These are phyloP conservation scores for Limnephilus rhombicus DNA, from an alignment of 2,888 invertebrate species.

Conservation along the genomic window DNA sequence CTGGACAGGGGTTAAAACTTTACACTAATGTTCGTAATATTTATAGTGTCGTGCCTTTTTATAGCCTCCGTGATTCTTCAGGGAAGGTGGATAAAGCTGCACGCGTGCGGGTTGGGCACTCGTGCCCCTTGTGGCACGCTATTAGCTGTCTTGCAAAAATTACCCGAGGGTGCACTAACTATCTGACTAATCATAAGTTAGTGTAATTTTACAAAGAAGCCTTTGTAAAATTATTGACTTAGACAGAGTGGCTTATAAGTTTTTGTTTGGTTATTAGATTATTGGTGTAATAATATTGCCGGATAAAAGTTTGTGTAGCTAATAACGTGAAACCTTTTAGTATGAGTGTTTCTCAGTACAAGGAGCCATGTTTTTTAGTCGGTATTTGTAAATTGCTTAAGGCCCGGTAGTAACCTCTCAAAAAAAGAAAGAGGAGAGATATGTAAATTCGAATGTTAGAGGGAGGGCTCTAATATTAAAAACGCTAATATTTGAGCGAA, in stretches of 20 bases:
- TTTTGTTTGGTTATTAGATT: not conserved
- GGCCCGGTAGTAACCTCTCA: no score
- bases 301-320: no score
- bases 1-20: not conserved
- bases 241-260: not conserved
- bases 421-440: no score
- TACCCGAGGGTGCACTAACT: not conserved
- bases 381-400: no score
- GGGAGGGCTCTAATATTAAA: no score
- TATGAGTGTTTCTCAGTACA: no score
- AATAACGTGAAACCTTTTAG: no score
- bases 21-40: not conserved
- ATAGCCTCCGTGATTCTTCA: not conserved
- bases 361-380: no score
- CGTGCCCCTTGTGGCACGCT: not conserved
- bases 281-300: not conserved
- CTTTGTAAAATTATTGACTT: not conserved
- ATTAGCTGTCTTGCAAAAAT: not conserved
- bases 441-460: no score
- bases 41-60: not conserved
- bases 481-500: no score
- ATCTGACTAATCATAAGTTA: constrained; percentile 1
- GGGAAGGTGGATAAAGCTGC: not conserved
- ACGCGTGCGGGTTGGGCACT: not conserved
- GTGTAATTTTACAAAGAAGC: not conserved